These are phyloP conservation scores for Galeruca laticollis DNA, from an alignment of 2,888 invertebrate genomes.

Conservation along the genomic window DNA sequence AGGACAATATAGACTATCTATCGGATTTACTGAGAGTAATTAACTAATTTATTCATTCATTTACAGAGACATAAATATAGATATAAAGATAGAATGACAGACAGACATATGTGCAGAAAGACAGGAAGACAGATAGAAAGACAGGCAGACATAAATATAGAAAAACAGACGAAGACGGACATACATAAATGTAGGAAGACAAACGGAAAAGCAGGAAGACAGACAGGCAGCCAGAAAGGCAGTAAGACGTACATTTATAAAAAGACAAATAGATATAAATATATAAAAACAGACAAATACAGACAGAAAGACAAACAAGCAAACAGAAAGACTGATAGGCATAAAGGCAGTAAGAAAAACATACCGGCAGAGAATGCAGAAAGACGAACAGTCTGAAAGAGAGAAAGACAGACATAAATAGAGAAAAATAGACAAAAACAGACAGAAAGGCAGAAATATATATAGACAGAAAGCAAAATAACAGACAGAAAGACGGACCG, in stretches of 20 bases:
- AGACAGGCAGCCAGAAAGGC: not conserved
- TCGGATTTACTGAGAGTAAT: constrained; percentile 53
- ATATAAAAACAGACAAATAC: not conserved
- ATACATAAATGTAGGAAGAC: not conserved
- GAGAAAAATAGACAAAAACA: not conserved
- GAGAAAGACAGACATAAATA: constrained; percentile 32
- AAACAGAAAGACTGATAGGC: constrained; percentile 34
- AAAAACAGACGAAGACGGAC: too few species aligned
- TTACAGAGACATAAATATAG: too few species aligned
- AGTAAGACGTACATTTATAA: constrained; percentile 31
- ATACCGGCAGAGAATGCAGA: constrained; percentile 28
- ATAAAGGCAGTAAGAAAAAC: constrained; percentile 37
- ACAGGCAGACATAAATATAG: too few species aligned
- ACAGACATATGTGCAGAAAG: not conserved
- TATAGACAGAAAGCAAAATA: not conserved
- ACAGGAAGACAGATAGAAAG: not conserved
- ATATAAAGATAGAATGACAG: not conserved
- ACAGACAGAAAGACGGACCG: constrained; percentile 38
- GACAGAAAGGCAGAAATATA: not conserved
- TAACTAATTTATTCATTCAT: not conserved
- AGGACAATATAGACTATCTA: constrained; percentile 50
- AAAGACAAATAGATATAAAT: constrained; percentile 34
- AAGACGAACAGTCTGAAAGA: constrained; percentile 25
- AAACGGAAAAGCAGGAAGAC: not conserved
- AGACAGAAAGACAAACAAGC: constrained; percentile 28